These are phyloP conservation scores for Altica lythri DNA, from an alignment of 2,888 invertebrate species.

Conservation along the genomic window DNA sequence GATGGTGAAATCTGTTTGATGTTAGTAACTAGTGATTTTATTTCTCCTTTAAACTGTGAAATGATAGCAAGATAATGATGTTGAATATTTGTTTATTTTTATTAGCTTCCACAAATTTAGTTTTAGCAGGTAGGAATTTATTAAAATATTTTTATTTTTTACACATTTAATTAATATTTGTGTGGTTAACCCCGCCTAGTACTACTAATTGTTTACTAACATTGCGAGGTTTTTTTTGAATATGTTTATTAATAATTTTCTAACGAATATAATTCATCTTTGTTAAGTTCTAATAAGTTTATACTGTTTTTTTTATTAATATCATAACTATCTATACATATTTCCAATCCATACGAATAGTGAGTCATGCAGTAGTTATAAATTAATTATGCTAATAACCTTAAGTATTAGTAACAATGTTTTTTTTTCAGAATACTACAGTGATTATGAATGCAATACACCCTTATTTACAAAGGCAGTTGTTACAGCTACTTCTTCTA, in stretches of 20 bases:
- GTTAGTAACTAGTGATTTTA: too few species aligned
- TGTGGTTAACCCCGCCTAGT: constrained; percentile 14
- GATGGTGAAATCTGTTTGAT: not conserved
- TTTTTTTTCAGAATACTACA: constrained; percentile 58
- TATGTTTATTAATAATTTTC: too few species aligned
- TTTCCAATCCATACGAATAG: not conserved
- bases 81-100: constrained; percentile 36
- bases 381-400: constrained; percentile 9
- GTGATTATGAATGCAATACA: constrained; percentile 77
- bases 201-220: constrained; percentile 6
- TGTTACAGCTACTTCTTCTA: constrained; percentile 78
- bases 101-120: constrained; percentile 29
- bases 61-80: constrained; percentile 22
- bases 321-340: not conserved
- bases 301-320: too few species aligned
- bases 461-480: constrained; percentile 75
- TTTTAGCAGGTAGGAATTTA: constrained; percentile 29
- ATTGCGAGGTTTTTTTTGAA: not conserved
- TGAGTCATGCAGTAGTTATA: constrained; percentile 20
- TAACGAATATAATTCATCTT: not conserved
- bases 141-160: constrained; percentile 3
- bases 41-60: constrained; percentile 3
- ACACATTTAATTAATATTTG: not conserved
- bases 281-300: too few species aligned
- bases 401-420: constrained; percentile 1